Percentiles rank a stretch among this genome's conserved stretches.
phyloP scores from a whole-genome alignment of 2,797 vertebrate species.

The Cynopterus sphinx region DNA sequence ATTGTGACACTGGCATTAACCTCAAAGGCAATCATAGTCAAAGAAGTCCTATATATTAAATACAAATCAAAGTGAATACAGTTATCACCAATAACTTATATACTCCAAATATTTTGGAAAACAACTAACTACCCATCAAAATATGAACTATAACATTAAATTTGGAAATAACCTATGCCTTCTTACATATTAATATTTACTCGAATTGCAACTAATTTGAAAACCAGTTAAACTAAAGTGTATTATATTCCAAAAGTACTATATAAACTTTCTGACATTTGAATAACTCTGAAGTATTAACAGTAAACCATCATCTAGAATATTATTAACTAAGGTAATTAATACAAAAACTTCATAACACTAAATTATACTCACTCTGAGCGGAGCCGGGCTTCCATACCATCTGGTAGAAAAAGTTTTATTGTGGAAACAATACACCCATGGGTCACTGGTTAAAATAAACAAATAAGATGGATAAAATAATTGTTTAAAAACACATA shows the following conservation, averaged over 20 bases:
- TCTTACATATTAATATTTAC: conserved; percentile 30
- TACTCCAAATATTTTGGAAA: conserved; percentile 31
- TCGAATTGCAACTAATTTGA: conserved; percentile 28
- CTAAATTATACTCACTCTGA: conserved; percentile 93
- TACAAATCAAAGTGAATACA: conserved; percentile 32
- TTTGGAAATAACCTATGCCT: conserved; percentile 43
- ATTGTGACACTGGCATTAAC: conserved; percentile 30
- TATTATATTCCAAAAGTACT: conserved; percentile 27
- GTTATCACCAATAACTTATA: conserved; percentile 7
- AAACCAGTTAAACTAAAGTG: conserved; percentile 40
- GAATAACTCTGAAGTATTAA: conserved; percentile 47
- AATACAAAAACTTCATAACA: conserved; percentile 49
- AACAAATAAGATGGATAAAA: conserved; percentile 74
- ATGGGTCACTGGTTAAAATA: conserved; percentile 95
- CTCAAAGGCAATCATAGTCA: conserved; percentile 25
- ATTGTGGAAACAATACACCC: conserved; percentile 99
- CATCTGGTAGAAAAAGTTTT: conserved; percentile 99
- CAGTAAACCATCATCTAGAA: neutral
- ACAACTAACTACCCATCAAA: neutral
- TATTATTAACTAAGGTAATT: conserved; percentile 52
- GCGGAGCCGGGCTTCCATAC: conserved; percentile 96
- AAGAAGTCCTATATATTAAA: conserved; percentile 16
- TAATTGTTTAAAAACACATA: conserved; percentile 60
- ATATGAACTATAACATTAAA: conserved; percentile 47
- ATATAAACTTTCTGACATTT: conserved; percentile 40